A percentile compares a stretch with the other conserved stretches of the same genome.
These are phyloP conservation scores for Caenorhabditis latens DNA, from an alignment of 1,140 invertebrate genomes.

Conservation along the genomic window DNA sequence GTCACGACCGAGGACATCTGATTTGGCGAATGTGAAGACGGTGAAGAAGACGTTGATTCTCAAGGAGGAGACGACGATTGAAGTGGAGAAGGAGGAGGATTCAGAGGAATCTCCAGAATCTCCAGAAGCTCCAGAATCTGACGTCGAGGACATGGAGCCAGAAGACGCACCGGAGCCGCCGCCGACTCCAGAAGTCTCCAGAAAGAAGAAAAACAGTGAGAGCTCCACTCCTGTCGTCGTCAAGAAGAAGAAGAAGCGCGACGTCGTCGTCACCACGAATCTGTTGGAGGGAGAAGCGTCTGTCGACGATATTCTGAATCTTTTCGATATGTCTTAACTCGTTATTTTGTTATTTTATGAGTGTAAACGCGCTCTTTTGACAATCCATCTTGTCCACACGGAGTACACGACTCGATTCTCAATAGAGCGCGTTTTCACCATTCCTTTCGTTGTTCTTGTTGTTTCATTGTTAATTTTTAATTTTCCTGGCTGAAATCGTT, in stretches of 20 bases:
- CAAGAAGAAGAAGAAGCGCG: slow-evolving; percentile 26
- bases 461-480: slow-evolving; percentile 58
- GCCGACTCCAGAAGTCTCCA: background rate
- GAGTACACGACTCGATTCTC: too few relatives aligned
- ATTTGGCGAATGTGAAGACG: slow-evolving; percentile 44
- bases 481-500: background rate
- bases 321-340: slow-evolving; percentile 57
- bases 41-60: slow-evolving; percentile 28
- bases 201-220: slow-evolving; percentile 39
- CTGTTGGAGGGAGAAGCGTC: slow-evolving; percentile 59
- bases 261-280: background rate
- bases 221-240: background rate
- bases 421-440: slow-evolving; percentile 11
- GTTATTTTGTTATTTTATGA: slow-evolving; percentile 28
- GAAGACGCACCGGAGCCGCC: background rate
- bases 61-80: background rate
- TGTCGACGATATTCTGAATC: slow-evolving; percentile 59
- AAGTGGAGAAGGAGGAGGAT: background rate
- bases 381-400: too few relatives aligned
- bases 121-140: background rate
- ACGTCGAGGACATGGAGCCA: background rate
- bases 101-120: background rate
- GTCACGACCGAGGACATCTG: slow-evolving; percentile 16
- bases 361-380: too few relatives aligned
- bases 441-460: slow-evolving; percentile 54